Evolutionary conservation across 1,140 invertebrate genomes (phyloP).

Genomic region (Phymastichus coffea): DNA sequence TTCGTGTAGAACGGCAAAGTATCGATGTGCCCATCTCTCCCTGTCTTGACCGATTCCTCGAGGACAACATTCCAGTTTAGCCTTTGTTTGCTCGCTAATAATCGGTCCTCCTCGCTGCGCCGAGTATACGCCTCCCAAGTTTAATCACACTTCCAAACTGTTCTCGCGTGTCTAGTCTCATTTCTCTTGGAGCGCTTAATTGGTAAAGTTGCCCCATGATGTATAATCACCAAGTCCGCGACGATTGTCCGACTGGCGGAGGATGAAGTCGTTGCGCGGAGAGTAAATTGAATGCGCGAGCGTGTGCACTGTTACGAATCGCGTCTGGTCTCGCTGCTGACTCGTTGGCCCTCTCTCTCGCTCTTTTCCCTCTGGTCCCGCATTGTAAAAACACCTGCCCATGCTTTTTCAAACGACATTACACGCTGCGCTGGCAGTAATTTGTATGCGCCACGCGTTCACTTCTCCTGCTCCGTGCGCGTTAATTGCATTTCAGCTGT

Average conservation of each 20-base stretch:
- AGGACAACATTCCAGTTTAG: neutral
- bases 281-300: too few species aligned
- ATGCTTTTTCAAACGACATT: conserved; percentile 5
- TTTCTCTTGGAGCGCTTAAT: too few species aligned
- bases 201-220: too few species aligned
- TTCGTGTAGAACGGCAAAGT: neutral
- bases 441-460: conserved; percentile 2
- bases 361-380: conserved; percentile 17
- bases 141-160: too few species aligned
- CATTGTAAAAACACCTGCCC: conserved; percentile 22
- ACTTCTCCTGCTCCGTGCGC: conserved; percentile 29
- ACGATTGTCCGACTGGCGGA: too few species aligned
- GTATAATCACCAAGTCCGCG: too few species aligned
- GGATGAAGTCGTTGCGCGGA: too few species aligned
- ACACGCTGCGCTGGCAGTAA: neutral
- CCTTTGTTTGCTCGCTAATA: conserved; percentile 9
- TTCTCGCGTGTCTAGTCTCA: too few species aligned
- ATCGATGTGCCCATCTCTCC: conserved; percentile 7
- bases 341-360: too few species aligned
- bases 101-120: neutral
- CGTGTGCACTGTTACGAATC: conserved; percentile 9
- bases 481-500: conserved; percentile 20
- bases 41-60: conserved; percentile 5
- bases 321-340: neutral
- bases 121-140: neutral